phyloP scores from a whole-genome alignment of 2,888 invertebrate species.

The Torymus tubicola region DNA sequence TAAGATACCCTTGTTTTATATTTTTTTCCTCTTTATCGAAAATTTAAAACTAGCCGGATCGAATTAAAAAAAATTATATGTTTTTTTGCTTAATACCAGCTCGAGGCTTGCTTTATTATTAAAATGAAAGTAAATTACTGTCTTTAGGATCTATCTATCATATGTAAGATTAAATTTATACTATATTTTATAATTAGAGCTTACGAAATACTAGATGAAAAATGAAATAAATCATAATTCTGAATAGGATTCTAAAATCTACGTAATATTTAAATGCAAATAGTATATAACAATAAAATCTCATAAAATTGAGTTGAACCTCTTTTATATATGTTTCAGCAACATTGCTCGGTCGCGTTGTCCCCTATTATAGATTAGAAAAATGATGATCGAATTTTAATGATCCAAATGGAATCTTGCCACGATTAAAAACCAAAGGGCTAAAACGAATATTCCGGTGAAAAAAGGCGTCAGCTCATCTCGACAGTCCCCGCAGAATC shows the following conservation, averaged over 20 bases:
- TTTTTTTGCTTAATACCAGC: background rate
- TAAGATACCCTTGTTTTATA: constrained; percentile 17
- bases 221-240: background rate
- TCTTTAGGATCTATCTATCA: constrained; percentile 9
- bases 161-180: constrained; percentile 24
- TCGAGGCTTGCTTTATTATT: background rate
- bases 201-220: constrained; percentile 7
- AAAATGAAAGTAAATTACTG: constrained; percentile 21
- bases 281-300: constrained; percentile 14
- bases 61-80: background rate
- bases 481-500: background rate
- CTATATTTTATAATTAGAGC: constrained; percentile 9
- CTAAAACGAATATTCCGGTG: background rate
- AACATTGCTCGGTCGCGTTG: background rate
- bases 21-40: background rate
- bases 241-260: background rate
- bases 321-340: background rate
- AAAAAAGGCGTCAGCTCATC: background rate
- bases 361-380: background rate
- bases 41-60: constrained; percentile 1
- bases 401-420: background rate
- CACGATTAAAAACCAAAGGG: too few species aligned
- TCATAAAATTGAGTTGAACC: constrained; percentile 17
- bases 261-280: constrained; percentile 22
- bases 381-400: constrained; percentile 17